Percentiles rank a stretch among this genome's conserved stretches.
These are phyloP conservation scores for Dysidea cf. avara DNA, from an alignment of 37 sponge, comb jelly and placozoan genomes.

Conservation along the genomic window DNA sequence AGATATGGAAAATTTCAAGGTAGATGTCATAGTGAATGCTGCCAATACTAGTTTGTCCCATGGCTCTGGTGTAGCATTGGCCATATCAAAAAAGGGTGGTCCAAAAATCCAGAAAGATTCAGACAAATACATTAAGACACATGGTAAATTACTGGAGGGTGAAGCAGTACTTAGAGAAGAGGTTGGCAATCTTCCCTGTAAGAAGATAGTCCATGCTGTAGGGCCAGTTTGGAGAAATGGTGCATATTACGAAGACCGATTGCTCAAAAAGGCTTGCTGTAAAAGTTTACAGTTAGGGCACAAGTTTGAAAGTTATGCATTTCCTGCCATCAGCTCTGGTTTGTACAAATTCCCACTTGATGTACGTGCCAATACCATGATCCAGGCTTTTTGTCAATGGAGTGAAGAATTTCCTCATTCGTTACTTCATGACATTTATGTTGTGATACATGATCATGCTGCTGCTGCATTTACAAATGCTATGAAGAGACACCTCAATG, in stretches of 20 bases:
- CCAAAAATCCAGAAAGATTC: constrained; percentile 52
- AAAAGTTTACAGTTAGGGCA: constrained; percentile 13
- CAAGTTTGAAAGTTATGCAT: constrained; percentile 36
- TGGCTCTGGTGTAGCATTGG: constrained; percentile 51
- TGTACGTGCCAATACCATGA: constrained; percentile 35
- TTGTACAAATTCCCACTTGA: constrained; percentile 58
- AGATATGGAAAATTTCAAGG: constrained; percentile 58
- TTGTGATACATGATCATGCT: constrained; percentile 20
- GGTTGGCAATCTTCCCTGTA: constrained; percentile 49
- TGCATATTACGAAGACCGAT: constrained; percentile 4
- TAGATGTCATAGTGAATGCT: constrained; percentile 80
- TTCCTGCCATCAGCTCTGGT: constrained; percentile 75
- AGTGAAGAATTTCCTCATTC: neutral
- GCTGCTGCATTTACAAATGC: too few species aligned
- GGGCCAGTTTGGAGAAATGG: constrained; percentile 48
- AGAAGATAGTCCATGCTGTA: constrained; percentile 63
- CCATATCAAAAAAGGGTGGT: constrained; percentile 53
- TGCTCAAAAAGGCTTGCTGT: constrained; percentile 21
- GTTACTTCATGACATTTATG: constrained; percentile 16
- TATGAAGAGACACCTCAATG: too few species aligned
- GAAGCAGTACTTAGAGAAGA: constrained; percentile 36
- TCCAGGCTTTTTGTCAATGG: constrained; percentile 24
- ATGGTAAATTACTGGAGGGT: constrained; percentile 42
- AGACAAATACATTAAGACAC: neutral
- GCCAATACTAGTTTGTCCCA: constrained; percentile 59